Conservation (phyloP, 2,113 vertebrate species). For the Tringa solitaria region DNA sequence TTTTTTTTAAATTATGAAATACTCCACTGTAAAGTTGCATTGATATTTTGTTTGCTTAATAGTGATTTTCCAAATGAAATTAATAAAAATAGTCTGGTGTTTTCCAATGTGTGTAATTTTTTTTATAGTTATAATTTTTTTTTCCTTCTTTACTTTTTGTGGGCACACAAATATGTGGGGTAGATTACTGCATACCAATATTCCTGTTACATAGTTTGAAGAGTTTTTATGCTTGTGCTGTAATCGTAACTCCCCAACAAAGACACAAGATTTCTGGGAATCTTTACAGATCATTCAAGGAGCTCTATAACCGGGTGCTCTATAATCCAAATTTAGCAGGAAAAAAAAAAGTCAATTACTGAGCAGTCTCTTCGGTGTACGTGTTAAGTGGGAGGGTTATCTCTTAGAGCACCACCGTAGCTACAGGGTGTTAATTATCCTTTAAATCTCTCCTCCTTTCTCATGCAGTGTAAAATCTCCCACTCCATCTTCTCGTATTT, state of each 20-base stretch:
- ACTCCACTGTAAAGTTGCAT: neutral
- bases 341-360: conserved; percentile 3
- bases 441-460: conserved; percentile 52
- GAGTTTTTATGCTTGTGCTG: neutral
- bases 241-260: neutral
- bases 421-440: conserved; percentile 55
- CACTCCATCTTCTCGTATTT: neutral
- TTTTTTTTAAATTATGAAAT: neutral
- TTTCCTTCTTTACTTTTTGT: neutral
- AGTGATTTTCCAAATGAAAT: neutral
- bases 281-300: neutral
- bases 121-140: neutral
- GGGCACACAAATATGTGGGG: neutral
- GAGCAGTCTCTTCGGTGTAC: conserved; percentile 22
- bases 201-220: neutral
- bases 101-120: neutral
- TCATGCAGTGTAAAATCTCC: neutral
- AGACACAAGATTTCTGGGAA: neutral
- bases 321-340: conserved; percentile 7
- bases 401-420: conserved; percentile 34
- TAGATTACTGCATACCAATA: neutral
- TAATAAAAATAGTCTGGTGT: neutral
- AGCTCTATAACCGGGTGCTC: neutral
- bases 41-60: neutral
- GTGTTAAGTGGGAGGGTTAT: conserved; percentile 66